Base-by-base conservation (phyloP, 2,888 invertebrate genomes). In the Lissonota sp. region DNA sequence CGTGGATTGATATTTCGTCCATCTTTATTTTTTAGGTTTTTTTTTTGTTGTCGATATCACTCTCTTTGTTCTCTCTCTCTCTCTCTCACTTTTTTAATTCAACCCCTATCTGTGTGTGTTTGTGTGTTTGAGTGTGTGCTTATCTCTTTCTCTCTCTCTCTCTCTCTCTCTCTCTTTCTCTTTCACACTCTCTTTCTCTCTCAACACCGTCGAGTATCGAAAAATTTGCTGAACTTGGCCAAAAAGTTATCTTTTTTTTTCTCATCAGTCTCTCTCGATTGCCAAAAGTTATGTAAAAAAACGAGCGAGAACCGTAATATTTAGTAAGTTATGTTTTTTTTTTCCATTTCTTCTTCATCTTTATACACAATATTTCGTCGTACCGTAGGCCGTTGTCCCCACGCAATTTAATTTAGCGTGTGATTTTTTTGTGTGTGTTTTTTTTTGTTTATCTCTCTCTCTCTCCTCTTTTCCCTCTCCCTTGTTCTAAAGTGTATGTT, bases 341-440 rank as follows among this genome's bases (percentile, higher is more conserved):
- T 77, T 71, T 42, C 40, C 37, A 74, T 75, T 64, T 69, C 72
- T 76, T 63, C 58, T 62, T 71, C n/a, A n/a, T n/a, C 83, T 84
- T 83, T 85, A 84, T 84, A 84, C 85, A 85, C 82, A 82, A 84
- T 83, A 82, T 84, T 81, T 83, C 81, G 85, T 85, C 87, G 86
- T 84, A 86, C 88, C 91, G 88, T 91, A 88, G 88, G 89, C 87
- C 91, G 87, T 86, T 86, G 84, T 88, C 88, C 89, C 89, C 88
- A 87, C 88, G 88, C 90, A 89, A 89, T 83, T 26, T 85, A 87
- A 90, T 91, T 92, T 91, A 87, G 88, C 88, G 88, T 89, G 89
- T 89, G 88, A 90, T 90, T 89, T 88, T 88, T 85, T 85, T 86
- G 83, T 79, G 79, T 77, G 57, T 64, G 62, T 67, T 14, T 86